phyloP scores from a whole-genome alignment of 1,140 invertebrate species.

The Aleiodes sp. region DNA sequence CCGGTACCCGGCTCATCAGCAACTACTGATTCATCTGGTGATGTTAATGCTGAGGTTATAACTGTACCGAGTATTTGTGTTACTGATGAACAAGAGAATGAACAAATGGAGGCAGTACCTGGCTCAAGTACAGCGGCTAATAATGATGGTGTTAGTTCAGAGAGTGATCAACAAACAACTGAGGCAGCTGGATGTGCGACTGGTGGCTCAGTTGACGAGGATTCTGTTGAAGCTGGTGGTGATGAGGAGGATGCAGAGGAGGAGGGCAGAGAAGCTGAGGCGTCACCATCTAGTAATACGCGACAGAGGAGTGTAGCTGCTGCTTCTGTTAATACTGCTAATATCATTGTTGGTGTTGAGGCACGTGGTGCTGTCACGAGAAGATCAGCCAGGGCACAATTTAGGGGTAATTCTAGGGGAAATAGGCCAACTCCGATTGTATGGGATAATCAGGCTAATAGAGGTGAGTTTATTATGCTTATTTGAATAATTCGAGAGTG shows the following conservation, averaged over 20 bases:
- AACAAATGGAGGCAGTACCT: slow-evolving; percentile 47
- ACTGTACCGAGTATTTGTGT: slow-evolving; percentile 48
- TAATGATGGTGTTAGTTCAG: slow-evolving; percentile 66
- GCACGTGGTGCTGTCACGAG: slow-evolving; percentile 34
- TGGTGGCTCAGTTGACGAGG: slow-evolving; percentile 49
- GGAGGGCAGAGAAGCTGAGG: slow-evolving; percentile 65
- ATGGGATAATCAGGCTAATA: slow-evolving; percentile 51
- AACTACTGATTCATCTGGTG: slow-evolving; percentile 39
- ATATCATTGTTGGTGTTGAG: slow-evolving; percentile 17
- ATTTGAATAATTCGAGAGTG: neutral
- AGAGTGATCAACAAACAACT: slow-evolving; percentile 70
- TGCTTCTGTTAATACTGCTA: slow-evolving; percentile 40
- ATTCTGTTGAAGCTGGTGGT: slow-evolving; percentile 52
- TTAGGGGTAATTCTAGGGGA: slow-evolving; percentile 45
- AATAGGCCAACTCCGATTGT: slow-evolving; percentile 62
- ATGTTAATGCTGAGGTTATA: slow-evolving; percentile 45
- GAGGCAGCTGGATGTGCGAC: slow-evolving; percentile 59
- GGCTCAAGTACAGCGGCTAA: slow-evolving; percentile 52
- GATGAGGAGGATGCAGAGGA: slow-evolving; percentile 76
- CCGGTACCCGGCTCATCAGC: slow-evolving; percentile 43
- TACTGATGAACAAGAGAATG: slow-evolving; percentile 50
- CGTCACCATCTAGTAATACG: slow-evolving; percentile 65
- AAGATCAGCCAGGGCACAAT: slow-evolving; percentile 45
- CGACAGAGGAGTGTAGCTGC: slow-evolving; percentile 46
- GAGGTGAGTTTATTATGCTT: slow-evolving; percentile 43